A percentile compares a stretch with the other conserved stretches of the same genome.
Evolutionary conservation across 2,113 vertebrate genomes (phyloP).

Genomic region (Campylomormyrus numenius): DNA sequence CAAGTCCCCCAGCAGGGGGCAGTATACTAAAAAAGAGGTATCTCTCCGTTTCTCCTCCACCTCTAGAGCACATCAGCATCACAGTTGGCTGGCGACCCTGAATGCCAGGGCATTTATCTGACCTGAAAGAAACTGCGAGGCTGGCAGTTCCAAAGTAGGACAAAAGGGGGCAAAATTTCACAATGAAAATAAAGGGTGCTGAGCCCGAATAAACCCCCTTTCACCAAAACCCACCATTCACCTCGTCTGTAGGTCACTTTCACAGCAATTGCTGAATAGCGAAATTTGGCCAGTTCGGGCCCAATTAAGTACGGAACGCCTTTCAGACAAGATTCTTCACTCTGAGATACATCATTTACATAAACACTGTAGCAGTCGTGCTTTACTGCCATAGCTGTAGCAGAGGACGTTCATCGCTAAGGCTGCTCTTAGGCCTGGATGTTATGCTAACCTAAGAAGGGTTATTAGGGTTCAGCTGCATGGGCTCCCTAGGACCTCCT

Average conservation of each 20-base stretch:
- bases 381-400: background rate
- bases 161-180: background rate
- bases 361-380: background rate
- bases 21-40: background rate
- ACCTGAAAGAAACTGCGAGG: background rate
- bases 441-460: background rate
- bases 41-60: background rate
- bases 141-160: background rate
- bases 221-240: background rate
- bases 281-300: background rate
- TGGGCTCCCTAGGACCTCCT: background rate
- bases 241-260: background rate
- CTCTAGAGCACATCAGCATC: background rate
- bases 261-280: background rate
- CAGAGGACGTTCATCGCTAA: background rate
- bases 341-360: background rate
- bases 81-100: background rate
- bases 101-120: background rate
- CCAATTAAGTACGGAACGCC: background rate
- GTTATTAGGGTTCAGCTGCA: background rate
- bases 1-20: background rate
- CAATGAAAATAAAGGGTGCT: background rate
- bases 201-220: background rate
- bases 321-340: background rate
- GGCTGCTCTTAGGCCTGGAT: background rate